These are phyloP conservation scores for Drosophila takahashii DNA, from an alignment of 1,140 invertebrate species.

Conservation along the genomic window DNA sequence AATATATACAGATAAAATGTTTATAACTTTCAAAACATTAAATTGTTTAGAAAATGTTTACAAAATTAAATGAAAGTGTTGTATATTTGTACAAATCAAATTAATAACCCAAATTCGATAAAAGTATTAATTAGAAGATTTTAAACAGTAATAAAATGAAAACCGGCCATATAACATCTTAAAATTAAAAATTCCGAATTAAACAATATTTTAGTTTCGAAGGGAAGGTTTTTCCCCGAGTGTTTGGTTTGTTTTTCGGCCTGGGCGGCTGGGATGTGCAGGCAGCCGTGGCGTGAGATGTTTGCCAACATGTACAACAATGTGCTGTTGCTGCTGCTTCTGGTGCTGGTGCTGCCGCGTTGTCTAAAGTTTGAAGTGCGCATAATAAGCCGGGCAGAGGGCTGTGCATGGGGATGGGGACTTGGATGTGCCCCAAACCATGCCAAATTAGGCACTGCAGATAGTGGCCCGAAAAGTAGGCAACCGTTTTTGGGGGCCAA, in stretches of 20 bases:
- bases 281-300: conserved; percentile 46
- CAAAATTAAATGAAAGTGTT: no score
- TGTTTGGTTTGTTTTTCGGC: conserved; percentile 15
- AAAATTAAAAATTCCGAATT: no score
- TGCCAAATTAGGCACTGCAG: conserved; percentile 52
- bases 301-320: conserved; percentile 78
- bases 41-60: no score
- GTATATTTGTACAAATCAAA: no score
- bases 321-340: conserved; percentile 39
- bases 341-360: conserved; percentile 37
- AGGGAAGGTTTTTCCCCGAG: background rate
- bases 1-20: no score
- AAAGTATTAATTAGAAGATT: no score
- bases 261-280: conserved; percentile 24
- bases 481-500: conserved; percentile 45
- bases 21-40: no score
- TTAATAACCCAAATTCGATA: no score
- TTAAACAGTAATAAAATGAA: no score
- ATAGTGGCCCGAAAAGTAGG: conserved; percentile 54
- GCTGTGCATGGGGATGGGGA: background rate
- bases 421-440: conserved; percentile 26
- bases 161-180: no score
- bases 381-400: conserved; percentile 71
- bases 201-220: no score
- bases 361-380: conserved; percentile 83